Evolutionary conservation across 2,797 vertebrate species (phyloP).

Genomic region (Scyliorhinus canicula): DNA sequence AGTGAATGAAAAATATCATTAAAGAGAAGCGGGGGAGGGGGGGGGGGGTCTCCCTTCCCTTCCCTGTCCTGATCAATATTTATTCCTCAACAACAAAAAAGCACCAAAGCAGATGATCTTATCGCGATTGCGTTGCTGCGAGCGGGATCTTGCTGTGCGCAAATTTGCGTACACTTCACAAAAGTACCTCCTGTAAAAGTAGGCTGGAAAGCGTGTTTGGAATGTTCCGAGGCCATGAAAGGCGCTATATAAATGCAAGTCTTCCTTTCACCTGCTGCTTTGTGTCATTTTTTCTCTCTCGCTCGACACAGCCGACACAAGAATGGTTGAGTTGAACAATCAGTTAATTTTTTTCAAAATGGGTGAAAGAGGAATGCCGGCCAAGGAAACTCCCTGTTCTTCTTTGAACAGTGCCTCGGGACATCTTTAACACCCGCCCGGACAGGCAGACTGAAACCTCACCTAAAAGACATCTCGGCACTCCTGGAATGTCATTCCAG

Average conservation of each 20-base stretch:
- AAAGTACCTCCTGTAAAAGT: too few species aligned
- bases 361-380: not conserved
- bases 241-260: not conserved
- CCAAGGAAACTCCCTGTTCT: not conserved
- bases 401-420: not conserved
- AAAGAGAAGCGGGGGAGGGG: too few species aligned
- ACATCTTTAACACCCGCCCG: not conserved
- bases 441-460: not conserved
- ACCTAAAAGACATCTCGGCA: not conserved
- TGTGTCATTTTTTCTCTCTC: not conserved
- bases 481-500: not conserved
- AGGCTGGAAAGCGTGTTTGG: not conserved
- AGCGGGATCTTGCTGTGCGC: not conserved
- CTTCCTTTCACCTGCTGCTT: not conserved
- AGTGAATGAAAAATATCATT: not conserved
- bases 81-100: too few species aligned
- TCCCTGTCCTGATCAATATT: too few species aligned
- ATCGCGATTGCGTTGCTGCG: too few species aligned
- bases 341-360: not conserved
- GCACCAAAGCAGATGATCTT: too few species aligned
- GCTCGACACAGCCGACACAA: not conserved
- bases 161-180: not conserved
- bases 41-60: too few species aligned
- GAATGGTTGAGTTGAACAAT: not conserved
- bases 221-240: not conserved